Percentiles rank a stretch among this genome's conserved stretches.
phyloP scores from a whole-genome alignment of 2,113 vertebrate genomes.

The Theropithecus gelada region DNA sequence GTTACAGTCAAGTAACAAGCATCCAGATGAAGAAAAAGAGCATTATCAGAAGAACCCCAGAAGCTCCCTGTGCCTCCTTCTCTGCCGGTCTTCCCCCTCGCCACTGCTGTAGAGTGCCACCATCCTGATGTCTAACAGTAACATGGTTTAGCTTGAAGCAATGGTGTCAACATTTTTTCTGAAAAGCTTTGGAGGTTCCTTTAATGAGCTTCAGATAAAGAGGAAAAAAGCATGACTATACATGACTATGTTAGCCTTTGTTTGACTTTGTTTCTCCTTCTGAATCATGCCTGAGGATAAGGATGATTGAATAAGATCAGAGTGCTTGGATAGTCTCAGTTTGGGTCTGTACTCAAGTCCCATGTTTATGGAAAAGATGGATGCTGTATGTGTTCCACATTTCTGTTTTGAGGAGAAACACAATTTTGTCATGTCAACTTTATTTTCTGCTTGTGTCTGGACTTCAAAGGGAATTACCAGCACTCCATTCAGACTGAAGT shows the following conservation, averaged over 20 bases:
- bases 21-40: not conserved
- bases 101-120: not conserved
- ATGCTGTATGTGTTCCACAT: not conserved
- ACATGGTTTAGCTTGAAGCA: not conserved
- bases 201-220: not conserved
- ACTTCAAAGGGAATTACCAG: not conserved
- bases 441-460: conserved; percentile 5
- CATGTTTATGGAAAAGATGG: not conserved
- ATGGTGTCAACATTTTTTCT: not conserved
- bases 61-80: not conserved
- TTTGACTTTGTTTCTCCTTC: not conserved
- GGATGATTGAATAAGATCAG: not conserved
- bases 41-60: not conserved
- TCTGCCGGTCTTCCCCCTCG: not conserved
- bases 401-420: conserved; percentile 24
- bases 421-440: not conserved
- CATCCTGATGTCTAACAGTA: not conserved
- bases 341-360: not conserved
- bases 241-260: not conserved
- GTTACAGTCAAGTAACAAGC: not conserved
- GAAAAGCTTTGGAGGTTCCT: not conserved
- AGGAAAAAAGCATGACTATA: not conserved
- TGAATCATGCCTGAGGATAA: not conserved
- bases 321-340: not conserved
- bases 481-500: not conserved